Conservation (phyloP, 2,888 invertebrate species). For the Campoletis raptor region DNA sequence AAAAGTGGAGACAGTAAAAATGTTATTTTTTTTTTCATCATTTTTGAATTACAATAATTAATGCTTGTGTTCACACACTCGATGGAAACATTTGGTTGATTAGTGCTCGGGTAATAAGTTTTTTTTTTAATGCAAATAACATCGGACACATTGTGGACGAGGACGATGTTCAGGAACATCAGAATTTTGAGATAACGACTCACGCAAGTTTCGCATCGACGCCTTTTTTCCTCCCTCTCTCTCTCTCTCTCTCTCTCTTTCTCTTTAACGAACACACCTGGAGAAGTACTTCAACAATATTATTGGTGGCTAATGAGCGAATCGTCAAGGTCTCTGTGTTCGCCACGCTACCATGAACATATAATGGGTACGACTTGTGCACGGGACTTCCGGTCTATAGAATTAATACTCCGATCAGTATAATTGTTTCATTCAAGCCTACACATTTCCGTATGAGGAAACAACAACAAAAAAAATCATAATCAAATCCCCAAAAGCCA, state of each 20-base stretch:
- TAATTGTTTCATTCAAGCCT: constrained; percentile 33
- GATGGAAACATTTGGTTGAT: not conserved
- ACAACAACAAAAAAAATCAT: not conserved
- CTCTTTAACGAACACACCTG: constrained; percentile 63
- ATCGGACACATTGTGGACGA: not conserved
- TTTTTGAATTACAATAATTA: not conserved
- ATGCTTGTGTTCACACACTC: not conserved
- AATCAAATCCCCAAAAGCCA: not conserved
- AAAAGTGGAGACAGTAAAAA: no score
- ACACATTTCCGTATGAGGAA: not conserved
- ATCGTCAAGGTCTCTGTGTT: constrained; percentile 75
- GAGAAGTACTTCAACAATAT: constrained; percentile 74
- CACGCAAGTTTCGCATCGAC: constrained; percentile 42
- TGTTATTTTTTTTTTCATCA: not conserved
- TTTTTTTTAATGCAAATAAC: not conserved
- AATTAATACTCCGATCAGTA: constrained; percentile 44
- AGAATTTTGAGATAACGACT: constrained; percentile 48
- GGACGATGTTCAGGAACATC: constrained; percentile 33
- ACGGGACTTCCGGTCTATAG: constrained; percentile 43
- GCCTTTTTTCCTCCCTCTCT: constrained; percentile 8
- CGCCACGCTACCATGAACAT: constrained; percentile 63
- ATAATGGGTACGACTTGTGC: constrained; percentile 30
- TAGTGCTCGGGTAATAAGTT: not conserved
- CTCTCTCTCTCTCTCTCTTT: constrained; percentile 3
- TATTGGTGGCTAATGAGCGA: constrained; percentile 77